phyloP scores from a whole-genome alignment of 2,888 invertebrate species.

The Andrena chrysosceles region DNA sequence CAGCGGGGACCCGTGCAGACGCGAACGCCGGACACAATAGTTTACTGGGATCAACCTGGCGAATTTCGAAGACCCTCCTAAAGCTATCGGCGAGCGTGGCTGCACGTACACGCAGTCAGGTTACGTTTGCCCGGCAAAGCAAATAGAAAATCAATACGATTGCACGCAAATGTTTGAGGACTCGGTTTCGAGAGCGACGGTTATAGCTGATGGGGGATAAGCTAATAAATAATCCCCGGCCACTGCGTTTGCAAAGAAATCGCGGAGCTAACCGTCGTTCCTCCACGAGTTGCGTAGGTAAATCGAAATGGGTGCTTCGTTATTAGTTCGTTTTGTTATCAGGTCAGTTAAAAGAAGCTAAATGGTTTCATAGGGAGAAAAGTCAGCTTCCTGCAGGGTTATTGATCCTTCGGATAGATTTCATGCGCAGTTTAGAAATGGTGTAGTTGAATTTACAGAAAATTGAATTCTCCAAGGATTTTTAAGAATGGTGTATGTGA shows the following conservation, averaged over 20 bases:
- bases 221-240: slow-evolving; percentile 25
- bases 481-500: no score
- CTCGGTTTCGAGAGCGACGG: slow-evolving; percentile 15
- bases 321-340: no score
- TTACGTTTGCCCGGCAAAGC: slow-evolving; percentile 23
- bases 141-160: slow-evolving; percentile 51
- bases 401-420: no score
- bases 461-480: no score
- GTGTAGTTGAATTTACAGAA: no score
- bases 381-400: no score
- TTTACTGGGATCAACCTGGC: slow-evolving; percentile 36
- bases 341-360: no score
- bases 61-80: slow-evolving; percentile 47
- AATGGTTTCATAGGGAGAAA: no score
- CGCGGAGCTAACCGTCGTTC: not conserved
- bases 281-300: not conserved
- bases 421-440: no score
- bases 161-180: slow-evolving; percentile 50
- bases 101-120: slow-evolving; percentile 12
- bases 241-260: slow-evolving; percentile 18
- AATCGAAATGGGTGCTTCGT: not conserved
- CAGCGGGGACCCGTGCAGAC: not conserved
- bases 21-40: slow-evolving; percentile 29
- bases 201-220: slow-evolving; percentile 24
- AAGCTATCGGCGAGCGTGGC: slow-evolving; percentile 10